Base-by-base conservation (phyloP, 2,888 invertebrate species). In the Melanophora roralis region DNA sequence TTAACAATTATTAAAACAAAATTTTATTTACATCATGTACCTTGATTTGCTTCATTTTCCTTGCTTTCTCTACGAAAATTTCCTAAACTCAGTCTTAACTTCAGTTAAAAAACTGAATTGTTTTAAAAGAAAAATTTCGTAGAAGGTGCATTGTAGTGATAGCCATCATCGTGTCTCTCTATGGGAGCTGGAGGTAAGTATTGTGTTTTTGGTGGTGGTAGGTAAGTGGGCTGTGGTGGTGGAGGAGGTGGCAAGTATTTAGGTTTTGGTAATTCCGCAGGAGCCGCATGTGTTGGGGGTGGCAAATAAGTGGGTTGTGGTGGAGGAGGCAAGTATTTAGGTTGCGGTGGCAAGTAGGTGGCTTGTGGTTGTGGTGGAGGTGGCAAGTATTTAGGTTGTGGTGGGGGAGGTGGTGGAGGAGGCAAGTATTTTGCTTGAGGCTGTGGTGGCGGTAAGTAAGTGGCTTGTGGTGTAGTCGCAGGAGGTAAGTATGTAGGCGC, bases 141-240 rank as follows among this genome's bases (percentile, higher is more conserved):
- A 8, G 83, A 64, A 0, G 87, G 87, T 4, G 79, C 68, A 21
- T 88, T 32, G 27, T 87, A 88, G 55, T 88, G 85, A 53, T 87
- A 87, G 8, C 87, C 88, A 71, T 86, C 62, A 1, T 73, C 60
- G 5, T 71, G 51, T 7, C 57, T 32, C 12, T 47, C 51, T 21
- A 80, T 82, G 3, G 83, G 60, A 40, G 83, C 78, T 0, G 86
- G 84, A 7, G 85, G 82, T 81, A 86, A 23, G 85, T 87, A 45
- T 83, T 83, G 2, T 71, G 59, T 14, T 78, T 82, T 7, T 81
- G 86, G 19, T 79, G 87, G 76, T 1, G 83, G 60, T 27, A 80
- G 51, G 1, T 78, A 78, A 1, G 53, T 27, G 2, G 67, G 21
- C 11, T 55, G 59, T 36, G 80, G 82, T 1, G 84, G 82, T 81